Conservation (phyloP, 2,888 invertebrate species). For the Amphimallon solstitiale region DNA sequence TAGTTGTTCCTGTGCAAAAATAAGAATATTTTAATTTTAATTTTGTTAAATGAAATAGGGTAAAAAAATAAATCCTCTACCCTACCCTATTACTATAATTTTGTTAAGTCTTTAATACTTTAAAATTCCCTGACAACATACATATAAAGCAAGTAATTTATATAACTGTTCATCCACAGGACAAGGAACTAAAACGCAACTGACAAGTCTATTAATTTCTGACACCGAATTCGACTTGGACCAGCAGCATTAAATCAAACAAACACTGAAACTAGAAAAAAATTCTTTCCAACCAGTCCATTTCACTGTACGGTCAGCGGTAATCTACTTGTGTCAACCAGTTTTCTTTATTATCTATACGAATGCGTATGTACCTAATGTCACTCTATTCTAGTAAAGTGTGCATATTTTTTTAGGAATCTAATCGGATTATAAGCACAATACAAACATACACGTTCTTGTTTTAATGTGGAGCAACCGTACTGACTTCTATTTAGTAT, state of each 20-base stretch:
- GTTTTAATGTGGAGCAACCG: background rate
- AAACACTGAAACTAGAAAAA: background rate
- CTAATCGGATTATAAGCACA: slow-evolving; percentile 11
- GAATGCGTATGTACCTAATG: slow-evolving; percentile 2
- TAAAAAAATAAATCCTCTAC: too few species aligned
- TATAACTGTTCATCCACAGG: too few species aligned
- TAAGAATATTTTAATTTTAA: too few species aligned
- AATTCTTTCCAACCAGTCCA: slow-evolving; percentile 5
- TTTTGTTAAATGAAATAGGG: too few species aligned
- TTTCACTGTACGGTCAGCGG: background rate
- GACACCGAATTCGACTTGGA: slow-evolving; percentile 23
- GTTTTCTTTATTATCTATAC: slow-evolving; percentile 15
- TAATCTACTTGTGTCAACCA: slow-evolving; percentile 22
- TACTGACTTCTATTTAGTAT: too few species aligned
- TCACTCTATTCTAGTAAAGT: background rate
- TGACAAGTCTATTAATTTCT: slow-evolving; percentile 18
- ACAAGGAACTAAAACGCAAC: background rate
- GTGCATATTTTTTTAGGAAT: background rate
- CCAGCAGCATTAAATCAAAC: background rate
- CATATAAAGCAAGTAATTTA: too few species aligned
- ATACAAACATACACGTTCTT: background rate
- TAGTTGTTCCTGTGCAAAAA: too few species aligned
- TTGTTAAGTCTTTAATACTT: too few species aligned
- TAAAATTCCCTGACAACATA: too few species aligned
- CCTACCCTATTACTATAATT: too few species aligned